phyloP scores from a whole-genome alignment of 2,113 vertebrate species.

The Abramis brama region DNA sequence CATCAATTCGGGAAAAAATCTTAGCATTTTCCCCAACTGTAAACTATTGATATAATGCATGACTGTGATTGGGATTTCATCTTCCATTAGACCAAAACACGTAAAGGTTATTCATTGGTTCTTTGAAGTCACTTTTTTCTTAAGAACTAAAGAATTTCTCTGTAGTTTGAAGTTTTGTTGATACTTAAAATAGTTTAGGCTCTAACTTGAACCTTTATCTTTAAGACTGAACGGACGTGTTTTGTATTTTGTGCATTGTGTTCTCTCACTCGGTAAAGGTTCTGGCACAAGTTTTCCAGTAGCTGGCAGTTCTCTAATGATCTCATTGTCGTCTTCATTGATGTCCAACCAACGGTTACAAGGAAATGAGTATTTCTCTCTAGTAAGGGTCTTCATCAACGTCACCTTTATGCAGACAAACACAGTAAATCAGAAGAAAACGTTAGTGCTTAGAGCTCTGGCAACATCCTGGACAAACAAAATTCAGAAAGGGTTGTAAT shows the following conservation, averaged over 20 bases:
- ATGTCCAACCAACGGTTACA: constrained; percentile 95
- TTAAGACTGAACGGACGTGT: neutral
- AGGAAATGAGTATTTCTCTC: constrained; percentile 90
- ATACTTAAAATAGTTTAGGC: neutral
- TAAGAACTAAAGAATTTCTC: neutral
- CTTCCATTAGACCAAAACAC: neutral
- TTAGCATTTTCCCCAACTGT: neutral
- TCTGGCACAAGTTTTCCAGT: constrained; percentile 82
- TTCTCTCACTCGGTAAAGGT: constrained; percentile 83
- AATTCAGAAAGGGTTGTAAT: neutral
- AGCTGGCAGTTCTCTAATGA: constrained; percentile 87
- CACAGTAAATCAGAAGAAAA: neutral
- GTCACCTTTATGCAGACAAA: constrained; percentile 78
- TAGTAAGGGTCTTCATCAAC: constrained; percentile 89
- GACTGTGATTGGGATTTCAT: neutral
- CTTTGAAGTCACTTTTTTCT: neutral
- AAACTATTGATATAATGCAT: neutral
- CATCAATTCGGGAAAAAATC: neutral
- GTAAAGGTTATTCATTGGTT: neutral
- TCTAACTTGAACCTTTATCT: neutral
- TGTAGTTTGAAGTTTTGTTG: neutral
- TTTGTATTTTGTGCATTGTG: neutral
- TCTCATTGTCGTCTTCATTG: constrained; percentile 96
- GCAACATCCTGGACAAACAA: neutral
- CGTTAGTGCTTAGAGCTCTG: neutral